Percentiles rank a stretch among this genome's conserved stretches.
Evolutionary conservation across 2,113 vertebrate genomes (phyloP).

Genomic region (Mola mola): DNA sequence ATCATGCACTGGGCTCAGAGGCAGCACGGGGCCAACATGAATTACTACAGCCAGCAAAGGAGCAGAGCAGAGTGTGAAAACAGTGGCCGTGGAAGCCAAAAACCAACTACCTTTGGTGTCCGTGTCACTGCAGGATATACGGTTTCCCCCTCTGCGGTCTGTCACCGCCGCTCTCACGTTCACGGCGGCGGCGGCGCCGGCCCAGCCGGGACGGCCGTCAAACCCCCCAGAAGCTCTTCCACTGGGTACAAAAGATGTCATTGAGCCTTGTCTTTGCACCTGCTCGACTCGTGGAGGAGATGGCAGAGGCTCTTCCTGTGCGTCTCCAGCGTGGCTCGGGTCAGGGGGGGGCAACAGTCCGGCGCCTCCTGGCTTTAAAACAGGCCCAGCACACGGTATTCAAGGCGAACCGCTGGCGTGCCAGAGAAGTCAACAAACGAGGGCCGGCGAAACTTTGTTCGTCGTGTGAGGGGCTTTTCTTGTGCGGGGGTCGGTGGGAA

Average conservation of each 20-base stretch:
- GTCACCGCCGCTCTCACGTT: slow-evolving; percentile 38
- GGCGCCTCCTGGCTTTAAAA: slow-evolving; percentile 24
- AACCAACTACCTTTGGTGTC: slow-evolving; percentile 52
- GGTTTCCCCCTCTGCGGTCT: slow-evolving; percentile 21
- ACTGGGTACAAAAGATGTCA: slow-evolving; percentile 67
- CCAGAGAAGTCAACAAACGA: slow-evolving; percentile 67
- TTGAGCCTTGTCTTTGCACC: slow-evolving; percentile 72
- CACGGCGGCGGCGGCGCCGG: slow-evolving; percentile 1
- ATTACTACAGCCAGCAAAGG: slow-evolving; percentile 40
- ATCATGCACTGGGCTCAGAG: slow-evolving; percentile 21
- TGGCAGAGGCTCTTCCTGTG: slow-evolving; percentile 63
- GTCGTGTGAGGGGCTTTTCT: slow-evolving; percentile 55
- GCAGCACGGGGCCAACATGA: slow-evolving; percentile 30
- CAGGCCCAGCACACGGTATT: slow-evolving; percentile 12
- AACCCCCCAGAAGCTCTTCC: slow-evolving; percentile 42
- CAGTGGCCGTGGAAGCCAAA: slow-evolving; percentile 32
- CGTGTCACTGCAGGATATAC: slow-evolving; percentile 51
- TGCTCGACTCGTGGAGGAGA: slow-evolving; percentile 49
- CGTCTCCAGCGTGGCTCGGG: background rate
- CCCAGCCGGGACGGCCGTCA: slow-evolving; percentile 12
- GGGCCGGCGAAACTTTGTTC: slow-evolving; percentile 56
- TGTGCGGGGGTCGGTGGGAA: background rate
- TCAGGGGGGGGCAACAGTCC: background rate
- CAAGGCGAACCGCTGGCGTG: slow-evolving; percentile 31
- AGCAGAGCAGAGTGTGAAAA: slow-evolving; percentile 23